A percentile compares a stretch with the other conserved stretches of the same genome.
These are phyloP conservation scores for Nettapus auritus DNA, from an alignment of 2,113 vertebrate genomes.

Conservation along the genomic window DNA sequence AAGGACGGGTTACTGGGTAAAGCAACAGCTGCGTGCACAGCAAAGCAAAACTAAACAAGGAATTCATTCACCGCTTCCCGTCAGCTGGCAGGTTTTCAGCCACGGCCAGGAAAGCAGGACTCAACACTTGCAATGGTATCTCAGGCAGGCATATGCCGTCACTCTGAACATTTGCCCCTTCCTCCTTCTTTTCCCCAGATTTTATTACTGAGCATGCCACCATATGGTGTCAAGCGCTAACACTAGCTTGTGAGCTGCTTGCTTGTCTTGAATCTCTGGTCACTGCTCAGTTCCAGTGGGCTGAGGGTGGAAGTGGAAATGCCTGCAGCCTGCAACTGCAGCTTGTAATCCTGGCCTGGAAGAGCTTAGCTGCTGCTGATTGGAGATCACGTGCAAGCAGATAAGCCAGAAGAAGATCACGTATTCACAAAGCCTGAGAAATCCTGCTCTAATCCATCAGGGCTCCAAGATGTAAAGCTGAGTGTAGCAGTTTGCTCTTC, in stretches of 20 bases:
- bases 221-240: background rate
- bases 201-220: too few species aligned
- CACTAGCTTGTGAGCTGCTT: background rate
- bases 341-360: background rate
- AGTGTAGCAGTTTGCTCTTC: background rate
- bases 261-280: background rate
- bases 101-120: too few species aligned
- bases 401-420: background rate
- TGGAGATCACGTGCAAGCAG: fast-evolving
- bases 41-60: too few species aligned
- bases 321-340: fast-evolving
- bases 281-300: fast-evolving
- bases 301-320: background rate
- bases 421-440: background rate
- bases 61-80: too few species aligned
- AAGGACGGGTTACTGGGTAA: too few species aligned
- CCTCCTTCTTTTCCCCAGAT: too few species aligned
- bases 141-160: too few species aligned
- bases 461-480: background rate
- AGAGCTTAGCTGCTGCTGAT: background rate
- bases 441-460: background rate
- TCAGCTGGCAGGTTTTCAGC: too few species aligned
- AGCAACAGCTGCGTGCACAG: too few species aligned
- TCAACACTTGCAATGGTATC: too few species aligned
- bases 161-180: too few species aligned